Percentiles rank a stretch among this genome's conserved stretches.
phyloP scores from a whole-genome alignment of 2,113 vertebrate genomes.

The Papio anubis region DNA sequence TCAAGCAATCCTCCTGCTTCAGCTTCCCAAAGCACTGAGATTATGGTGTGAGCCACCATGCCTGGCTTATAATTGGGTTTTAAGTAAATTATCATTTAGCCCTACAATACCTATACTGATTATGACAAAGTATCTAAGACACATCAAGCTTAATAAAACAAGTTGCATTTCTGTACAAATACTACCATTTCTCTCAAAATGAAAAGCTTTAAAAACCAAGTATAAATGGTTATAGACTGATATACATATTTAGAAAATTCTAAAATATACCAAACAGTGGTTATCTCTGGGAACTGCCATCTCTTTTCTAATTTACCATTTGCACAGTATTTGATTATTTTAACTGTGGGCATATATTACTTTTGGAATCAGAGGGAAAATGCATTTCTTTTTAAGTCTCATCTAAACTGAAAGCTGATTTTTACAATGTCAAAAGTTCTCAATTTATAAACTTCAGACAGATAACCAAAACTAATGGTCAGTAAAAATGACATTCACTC shows the following conservation, averaged over 20 bases:
- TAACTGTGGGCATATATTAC: neutral
- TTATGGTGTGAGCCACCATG: neutral
- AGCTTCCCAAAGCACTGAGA: neutral
- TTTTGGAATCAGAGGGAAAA: constrained; percentile 5
- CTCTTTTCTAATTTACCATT: neutral
- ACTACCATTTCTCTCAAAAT: neutral
- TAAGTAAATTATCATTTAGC: neutral
- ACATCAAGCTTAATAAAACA: neutral
- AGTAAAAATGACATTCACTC: neutral
- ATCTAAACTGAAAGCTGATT: neutral
- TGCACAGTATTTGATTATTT: neutral
- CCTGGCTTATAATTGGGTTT: neutral
- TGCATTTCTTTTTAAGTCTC: neutral
- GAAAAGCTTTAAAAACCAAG: neutral
- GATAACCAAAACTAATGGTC: neutral
- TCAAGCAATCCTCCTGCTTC: neutral
- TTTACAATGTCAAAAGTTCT: neutral
- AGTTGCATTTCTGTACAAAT: neutral
- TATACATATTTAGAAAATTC: neutral
- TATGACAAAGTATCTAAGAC: neutral
- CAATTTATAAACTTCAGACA: neutral
- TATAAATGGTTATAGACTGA: neutral
- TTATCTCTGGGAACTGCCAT: neutral
- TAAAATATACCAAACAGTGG: neutral
- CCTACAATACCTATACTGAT: neutral